A percentile compares a stretch with the other conserved stretches of the same genome.
Evolutionary conservation across 2,888 invertebrate genomes (phyloP).

Genomic region (Melanophora roralis): DNA sequence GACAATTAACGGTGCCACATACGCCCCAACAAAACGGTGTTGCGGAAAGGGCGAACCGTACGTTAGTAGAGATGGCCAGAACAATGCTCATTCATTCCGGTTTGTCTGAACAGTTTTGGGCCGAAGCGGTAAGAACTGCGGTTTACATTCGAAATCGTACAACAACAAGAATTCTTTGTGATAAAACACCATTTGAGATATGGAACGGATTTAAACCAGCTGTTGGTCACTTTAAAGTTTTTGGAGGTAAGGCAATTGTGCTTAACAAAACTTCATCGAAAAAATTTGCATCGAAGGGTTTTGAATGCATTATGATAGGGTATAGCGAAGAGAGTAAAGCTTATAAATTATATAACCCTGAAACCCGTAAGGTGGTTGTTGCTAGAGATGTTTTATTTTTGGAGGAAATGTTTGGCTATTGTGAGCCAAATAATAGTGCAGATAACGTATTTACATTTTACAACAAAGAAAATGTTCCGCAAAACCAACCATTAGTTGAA

Average conservation of each 20-base stretch:
- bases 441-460: neutral
- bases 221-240: constrained; percentile 41
- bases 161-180: constrained; percentile 15
- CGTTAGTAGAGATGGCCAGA: constrained; percentile 39
- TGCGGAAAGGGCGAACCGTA: no score
- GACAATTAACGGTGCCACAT: constrained; percentile 50
- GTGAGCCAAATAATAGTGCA: neutral
- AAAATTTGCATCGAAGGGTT: constrained; percentile 46
- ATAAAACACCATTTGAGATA: constrained; percentile 40
- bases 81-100: constrained; percentile 11
- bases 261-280: constrained; percentile 33
- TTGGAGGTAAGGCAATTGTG: constrained; percentile 38
- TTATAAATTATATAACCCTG: constrained; percentile 37
- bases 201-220: constrained; percentile 32
- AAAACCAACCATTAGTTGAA: neutral
- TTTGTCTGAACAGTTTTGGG: constrained; percentile 30
- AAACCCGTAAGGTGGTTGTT: constrained; percentile 15
- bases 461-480: neutral
- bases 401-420: neutral
- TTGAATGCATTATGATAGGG: constrained; percentile 44
- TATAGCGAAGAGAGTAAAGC: constrained; percentile 47
- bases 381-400: constrained; percentile 47
- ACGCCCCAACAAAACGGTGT: constrained; percentile 59
- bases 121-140: constrained; percentile 18
- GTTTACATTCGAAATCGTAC: constrained; percentile 29